Conservation (phyloP, 2,113 vertebrate genomes). For the Actenoides hombroni region DNA sequence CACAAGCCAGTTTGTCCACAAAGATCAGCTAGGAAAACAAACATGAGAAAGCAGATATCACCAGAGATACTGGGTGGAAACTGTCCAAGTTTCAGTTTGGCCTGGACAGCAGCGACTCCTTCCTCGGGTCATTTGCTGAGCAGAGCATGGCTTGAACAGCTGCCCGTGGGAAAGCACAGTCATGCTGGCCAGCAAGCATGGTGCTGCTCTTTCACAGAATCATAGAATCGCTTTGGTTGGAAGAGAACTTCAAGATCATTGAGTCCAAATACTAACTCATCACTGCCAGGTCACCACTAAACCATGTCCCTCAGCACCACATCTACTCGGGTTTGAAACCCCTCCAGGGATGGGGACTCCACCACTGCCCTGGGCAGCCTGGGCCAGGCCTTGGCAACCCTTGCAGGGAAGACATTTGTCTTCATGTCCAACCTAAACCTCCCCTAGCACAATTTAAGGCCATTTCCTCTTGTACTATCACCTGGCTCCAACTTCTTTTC, state of each 20-base stretch:
- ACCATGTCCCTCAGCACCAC: neutral
- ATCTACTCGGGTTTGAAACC: neutral
- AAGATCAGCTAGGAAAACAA: neutral
- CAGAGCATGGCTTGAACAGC: neutral
- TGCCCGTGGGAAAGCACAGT: neutral
- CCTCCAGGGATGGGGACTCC: neutral
- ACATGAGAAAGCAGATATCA: accelerated
- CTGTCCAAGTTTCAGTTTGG: neutral
- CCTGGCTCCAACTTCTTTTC: neutral
- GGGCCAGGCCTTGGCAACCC: neutral
- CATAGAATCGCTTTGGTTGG: neutral
- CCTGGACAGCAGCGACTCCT: accelerated
- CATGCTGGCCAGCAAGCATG: accelerated
- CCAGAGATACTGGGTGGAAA: neutral
- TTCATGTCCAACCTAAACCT: neutral
- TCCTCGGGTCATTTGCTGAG: neutral
- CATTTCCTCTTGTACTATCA: neutral
- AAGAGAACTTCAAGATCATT: neutral
- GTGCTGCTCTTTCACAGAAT: neutral
- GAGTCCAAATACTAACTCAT: neutral
- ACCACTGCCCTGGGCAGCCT: neutral
- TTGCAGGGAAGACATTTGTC: neutral
- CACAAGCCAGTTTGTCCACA: neutral
- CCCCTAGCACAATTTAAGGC: neutral
- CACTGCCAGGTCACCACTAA: neutral